Percentiles rank a stretch among this genome's conserved stretches.
These are phyloP conservation scores for Platycercus adscitus DNA, from an alignment of 2,113 vertebrate genomes.

Conservation along the genomic window DNA sequence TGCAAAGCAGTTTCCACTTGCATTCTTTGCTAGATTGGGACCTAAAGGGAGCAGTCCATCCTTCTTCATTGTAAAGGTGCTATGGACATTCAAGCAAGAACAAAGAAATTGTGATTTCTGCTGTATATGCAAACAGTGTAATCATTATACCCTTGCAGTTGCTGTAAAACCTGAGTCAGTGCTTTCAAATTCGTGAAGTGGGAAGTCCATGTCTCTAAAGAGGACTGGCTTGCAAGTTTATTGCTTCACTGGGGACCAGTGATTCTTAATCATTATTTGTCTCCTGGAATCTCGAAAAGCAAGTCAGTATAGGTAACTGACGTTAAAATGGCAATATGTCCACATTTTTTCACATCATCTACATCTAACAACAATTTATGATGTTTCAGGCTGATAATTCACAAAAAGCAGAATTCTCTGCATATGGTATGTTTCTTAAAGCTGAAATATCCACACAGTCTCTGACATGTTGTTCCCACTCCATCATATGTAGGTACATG, in stretches of 20 bases:
- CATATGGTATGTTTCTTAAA: neutral
- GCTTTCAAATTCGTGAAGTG: slow-evolving; percentile 30
- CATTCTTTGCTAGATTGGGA: neutral
- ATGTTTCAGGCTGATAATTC: neutral
- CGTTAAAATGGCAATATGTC: neutral
- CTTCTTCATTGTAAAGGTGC: neutral
- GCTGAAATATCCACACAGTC: neutral
- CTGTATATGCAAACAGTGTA: slow-evolving; percentile 3
- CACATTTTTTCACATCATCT: neutral
- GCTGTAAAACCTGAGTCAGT: slow-evolving; percentile 44
- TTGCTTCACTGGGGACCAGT: slow-evolving; percentile 10
- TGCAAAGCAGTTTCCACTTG: neutral
- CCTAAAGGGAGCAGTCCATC: neutral
- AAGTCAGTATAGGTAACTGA: neutral
- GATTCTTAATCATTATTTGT: slow-evolving; percentile 44
- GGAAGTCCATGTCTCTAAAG: slow-evolving; percentile 26
- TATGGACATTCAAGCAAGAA: slow-evolving; percentile 38
- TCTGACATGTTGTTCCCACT: neutral
- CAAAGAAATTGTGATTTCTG: slow-evolving; percentile 46
- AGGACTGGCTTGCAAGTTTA: slow-evolving; percentile 11
- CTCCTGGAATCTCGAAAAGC: neutral
- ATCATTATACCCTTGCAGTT: slow-evolving; percentile 5
- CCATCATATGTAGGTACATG: neutral
- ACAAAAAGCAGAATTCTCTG: neutral
- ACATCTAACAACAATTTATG: neutral